phyloP scores from a whole-genome alignment of 2,113 vertebrate genomes.

The Eublepharis macularius region DNA sequence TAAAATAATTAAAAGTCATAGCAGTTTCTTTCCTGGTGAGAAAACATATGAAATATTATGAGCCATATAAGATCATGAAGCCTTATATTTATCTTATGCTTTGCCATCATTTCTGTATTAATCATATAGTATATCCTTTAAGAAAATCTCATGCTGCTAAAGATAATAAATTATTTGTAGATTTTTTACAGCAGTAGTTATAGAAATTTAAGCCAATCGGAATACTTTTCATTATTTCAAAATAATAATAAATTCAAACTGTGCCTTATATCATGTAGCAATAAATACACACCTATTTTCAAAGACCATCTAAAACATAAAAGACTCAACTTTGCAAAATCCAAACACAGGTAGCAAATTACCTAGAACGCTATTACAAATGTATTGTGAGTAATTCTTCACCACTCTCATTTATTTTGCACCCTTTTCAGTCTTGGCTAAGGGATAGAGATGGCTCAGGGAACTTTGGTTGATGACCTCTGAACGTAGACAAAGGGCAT shows the following conservation, averaged over 20 bases:
- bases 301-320: neutral
- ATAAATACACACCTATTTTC: constrained; percentile 6
- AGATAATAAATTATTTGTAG: neutral
- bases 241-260: neutral
- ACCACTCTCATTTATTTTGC: neutral
- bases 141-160: neutral
- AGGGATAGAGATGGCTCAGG: too few relatives aligned
- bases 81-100: neutral
- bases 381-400: neutral
- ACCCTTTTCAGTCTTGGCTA: too few relatives aligned
- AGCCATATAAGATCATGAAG: neutral
- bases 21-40: constrained; percentile 1
- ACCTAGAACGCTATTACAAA: neutral
- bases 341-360: neutral
- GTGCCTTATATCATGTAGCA: neutral
- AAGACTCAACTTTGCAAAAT: neutral
- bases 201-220: neutral
- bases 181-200: neutral
- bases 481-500: too few relatives aligned
- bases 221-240: neutral
- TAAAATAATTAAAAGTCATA: constrained; percentile 4
- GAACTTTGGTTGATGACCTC: too few relatives aligned
- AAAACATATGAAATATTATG: neutral
- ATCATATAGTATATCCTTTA: neutral
- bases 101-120: neutral